Conservation (phyloP, 2,113 vertebrate genomes). For the Cygnus buccinator region DNA sequence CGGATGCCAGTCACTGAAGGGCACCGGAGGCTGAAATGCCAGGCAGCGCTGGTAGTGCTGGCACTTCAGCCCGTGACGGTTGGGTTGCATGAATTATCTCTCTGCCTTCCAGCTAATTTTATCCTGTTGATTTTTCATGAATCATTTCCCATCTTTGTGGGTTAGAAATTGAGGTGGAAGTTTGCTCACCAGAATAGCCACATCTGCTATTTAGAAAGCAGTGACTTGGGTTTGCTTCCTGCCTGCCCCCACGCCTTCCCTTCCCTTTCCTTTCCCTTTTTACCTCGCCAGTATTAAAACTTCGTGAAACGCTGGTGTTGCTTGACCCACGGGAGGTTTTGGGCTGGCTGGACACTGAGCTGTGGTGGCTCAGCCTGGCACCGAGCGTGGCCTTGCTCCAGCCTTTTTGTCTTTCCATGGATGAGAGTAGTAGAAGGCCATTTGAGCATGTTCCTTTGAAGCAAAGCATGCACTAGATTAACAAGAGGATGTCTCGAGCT, state of each 20-base stretch:
- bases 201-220: slow-evolving; percentile 58
- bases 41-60: slow-evolving; percentile 40
- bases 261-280: slow-evolving; percentile 41
- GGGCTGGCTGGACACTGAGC: not conserved
- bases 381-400: not conserved
- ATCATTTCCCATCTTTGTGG: slow-evolving; percentile 72
- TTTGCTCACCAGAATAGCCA: slow-evolving; percentile 58
- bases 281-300: not conserved
- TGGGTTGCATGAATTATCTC: slow-evolving; percentile 59
- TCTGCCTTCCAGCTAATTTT: slow-evolving; percentile 69
- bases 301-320: not conserved
- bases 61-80: slow-evolving; percentile 28
- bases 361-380: not conserved
- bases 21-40: slow-evolving; percentile 57
- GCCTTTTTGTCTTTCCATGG: not conserved
- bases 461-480: not conserved
- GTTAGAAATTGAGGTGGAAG: slow-evolving; percentile 68
- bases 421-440: not conserved
- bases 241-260: not conserved
- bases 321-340: not conserved
- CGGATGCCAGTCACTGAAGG: slow-evolving; percentile 40
- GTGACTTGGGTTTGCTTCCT: slow-evolving; percentile 61
- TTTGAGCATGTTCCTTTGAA: not conserved
- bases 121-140: slow-evolving; percentile 72
- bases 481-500: not conserved